These are phyloP conservation scores for Gisinianus flammeolus DNA, from an alignment of 2,888 invertebrate genomes.

Conservation along the genomic window DNA sequence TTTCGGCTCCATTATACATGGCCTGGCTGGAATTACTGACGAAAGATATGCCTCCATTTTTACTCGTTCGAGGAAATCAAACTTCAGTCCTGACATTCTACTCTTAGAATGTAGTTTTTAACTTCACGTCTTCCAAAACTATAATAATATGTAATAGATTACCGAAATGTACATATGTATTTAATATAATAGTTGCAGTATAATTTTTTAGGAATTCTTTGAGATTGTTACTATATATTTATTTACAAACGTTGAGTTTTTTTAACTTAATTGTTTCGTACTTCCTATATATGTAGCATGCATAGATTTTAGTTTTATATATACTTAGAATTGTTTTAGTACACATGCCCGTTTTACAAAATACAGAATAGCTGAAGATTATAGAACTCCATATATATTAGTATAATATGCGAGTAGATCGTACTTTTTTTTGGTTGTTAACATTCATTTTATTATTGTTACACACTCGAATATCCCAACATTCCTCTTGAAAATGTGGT, in stretches of 20 bases:
- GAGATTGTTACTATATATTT: background rate
- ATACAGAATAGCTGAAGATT: too few species aligned
- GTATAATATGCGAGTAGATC: too few species aligned
- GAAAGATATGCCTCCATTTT: conserved; percentile 75
- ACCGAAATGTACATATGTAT: background rate
- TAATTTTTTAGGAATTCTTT: background rate
- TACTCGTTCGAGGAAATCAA: conserved; percentile 62
- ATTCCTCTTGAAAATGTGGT: too few species aligned
- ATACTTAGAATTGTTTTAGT: too few species aligned
- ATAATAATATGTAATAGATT: background rate
- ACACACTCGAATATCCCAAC: too few species aligned
- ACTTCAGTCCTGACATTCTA: conserved; percentile 59
- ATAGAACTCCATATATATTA: too few species aligned
- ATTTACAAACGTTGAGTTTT: background rate
- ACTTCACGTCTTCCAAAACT: background rate
- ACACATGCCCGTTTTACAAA: too few species aligned
- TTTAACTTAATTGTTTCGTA: too few species aligned
- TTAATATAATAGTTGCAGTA: background rate
- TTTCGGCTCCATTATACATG: conserved; percentile 92
- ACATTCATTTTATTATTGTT: too few species aligned
- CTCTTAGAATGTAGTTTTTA: conserved; percentile 34
- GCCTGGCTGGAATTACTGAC: conserved; percentile 94
- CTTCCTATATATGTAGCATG: too few species aligned
- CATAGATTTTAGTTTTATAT: too few species aligned
- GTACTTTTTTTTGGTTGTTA: too few species aligned